Conservation (phyloP, 2,888 invertebrate genomes). For the Oxyteleia sp. region DNA sequence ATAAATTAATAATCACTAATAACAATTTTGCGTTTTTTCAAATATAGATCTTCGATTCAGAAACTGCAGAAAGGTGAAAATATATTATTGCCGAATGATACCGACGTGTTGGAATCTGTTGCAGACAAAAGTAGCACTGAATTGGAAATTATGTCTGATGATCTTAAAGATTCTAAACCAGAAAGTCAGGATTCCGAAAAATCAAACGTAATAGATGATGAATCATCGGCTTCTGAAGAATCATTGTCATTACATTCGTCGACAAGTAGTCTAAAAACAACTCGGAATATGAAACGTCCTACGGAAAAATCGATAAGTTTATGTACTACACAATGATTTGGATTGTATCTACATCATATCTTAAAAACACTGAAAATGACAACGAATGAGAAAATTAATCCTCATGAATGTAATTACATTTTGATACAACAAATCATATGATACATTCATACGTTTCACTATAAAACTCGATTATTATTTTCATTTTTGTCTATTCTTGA, state of each 20-base stretch:
- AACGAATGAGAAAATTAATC: slow-evolving; percentile 14
- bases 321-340: slow-evolving; percentile 25
- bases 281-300: slow-evolving; percentile 2
- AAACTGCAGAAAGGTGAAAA: slow-evolving; percentile 30
- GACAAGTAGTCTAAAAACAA: slow-evolving; percentile 12
- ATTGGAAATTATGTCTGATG: not conserved
- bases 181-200: slow-evolving; percentile 10
- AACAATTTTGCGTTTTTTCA: not conserved
- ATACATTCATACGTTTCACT: not conserved
- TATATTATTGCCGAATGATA: slow-evolving; percentile 11
- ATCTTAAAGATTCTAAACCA: not conserved
- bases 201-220: not conserved
- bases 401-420: slow-evolving; percentile 22
- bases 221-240: slow-evolving; percentile 11
- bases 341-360: not conserved
- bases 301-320: too few relatives aligned
- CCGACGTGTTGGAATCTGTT: not conserved
- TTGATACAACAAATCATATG: not conserved
- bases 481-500: not conserved
- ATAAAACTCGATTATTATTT: not conserved
- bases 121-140: not conserved
- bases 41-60: slow-evolving; percentile 25
- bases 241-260: slow-evolving; percentile 29
- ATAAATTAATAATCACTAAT: not conserved
- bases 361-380: not conserved